These are phyloP conservation scores for Dicranocentrus wangi DNA, from an alignment of 2,888 invertebrate species.

Conservation along the genomic window DNA sequence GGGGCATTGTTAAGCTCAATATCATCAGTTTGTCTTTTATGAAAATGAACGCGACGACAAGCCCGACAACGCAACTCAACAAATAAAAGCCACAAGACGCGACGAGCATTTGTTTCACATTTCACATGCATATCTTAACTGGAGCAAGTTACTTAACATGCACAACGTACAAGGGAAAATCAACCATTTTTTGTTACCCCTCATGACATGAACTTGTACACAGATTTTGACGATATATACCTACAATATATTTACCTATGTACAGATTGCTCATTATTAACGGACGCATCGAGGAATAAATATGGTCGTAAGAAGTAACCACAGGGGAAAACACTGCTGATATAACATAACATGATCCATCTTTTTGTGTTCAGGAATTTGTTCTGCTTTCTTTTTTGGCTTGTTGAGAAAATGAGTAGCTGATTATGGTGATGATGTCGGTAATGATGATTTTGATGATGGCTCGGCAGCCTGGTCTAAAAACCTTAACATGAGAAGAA, in stretches of 20 bases:
- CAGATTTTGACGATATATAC: constrained; percentile 18
- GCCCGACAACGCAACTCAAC: too few species aligned
- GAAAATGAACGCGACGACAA: constrained; percentile 29
- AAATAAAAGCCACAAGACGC: constrained; percentile 22
- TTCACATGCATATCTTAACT: constrained; percentile 35
- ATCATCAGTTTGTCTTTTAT: too few species aligned
- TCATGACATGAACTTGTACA: not conserved
- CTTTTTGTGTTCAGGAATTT: not conserved
- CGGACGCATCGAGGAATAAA: too few species aligned
- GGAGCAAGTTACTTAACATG: constrained; percentile 38
- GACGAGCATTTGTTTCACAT: constrained; percentile 32
- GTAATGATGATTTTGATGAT: constrained; percentile 27
- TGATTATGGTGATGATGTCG: constrained; percentile 32
- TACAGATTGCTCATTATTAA: constrained; percentile 34
- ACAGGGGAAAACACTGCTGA: constrained; percentile 24
- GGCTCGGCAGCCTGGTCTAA: not conserved
- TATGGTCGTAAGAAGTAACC: constrained; percentile 17
- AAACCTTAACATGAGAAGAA: too few species aligned
- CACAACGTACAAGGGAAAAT: constrained; percentile 9
- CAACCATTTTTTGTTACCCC: not conserved
- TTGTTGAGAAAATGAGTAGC: constrained; percentile 43
- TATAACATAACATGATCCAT: not conserved
- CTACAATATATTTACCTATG: not conserved
- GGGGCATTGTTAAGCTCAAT: too few species aligned
- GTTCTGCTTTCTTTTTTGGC: constrained; percentile 21